These are phyloP conservation scores for Chironomus tepperi DNA, from an alignment of 1,140 invertebrate species.

Conservation along the genomic window DNA sequence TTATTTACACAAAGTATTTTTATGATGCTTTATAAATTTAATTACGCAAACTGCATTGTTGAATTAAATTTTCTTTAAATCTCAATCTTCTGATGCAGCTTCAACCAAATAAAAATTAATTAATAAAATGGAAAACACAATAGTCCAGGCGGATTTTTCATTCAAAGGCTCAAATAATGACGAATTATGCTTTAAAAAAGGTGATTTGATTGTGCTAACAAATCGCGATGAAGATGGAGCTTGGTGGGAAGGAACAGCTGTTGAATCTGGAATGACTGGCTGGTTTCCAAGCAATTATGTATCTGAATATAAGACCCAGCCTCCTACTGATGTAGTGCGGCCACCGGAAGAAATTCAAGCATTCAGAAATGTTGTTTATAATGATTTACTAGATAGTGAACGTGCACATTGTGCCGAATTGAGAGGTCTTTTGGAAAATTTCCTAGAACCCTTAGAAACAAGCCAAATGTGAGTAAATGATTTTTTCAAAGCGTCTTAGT, in stretches of 20 bases:
- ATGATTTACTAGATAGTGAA: slow-evolving; percentile 89
- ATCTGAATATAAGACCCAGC: slow-evolving; percentile 67
- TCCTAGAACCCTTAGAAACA: slow-evolving; percentile 72
- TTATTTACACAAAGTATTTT: too few species aligned
- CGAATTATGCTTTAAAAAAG: slow-evolving; percentile 92
- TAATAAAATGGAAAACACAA: slow-evolving; percentile 46
- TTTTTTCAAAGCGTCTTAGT: slow-evolving; percentile 20
- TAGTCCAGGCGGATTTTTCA: slow-evolving; percentile 83
- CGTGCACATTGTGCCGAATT: slow-evolving; percentile 80
- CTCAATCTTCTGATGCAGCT: too few species aligned
- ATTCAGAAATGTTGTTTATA: slow-evolving; percentile 74
- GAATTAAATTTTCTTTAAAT: too few species aligned
- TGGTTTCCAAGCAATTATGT: slow-evolving; percentile 99
- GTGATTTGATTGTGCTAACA: slow-evolving; percentile 35
- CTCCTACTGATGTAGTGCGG: slow-evolving; percentile 41
- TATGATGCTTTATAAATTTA: too few species aligned
- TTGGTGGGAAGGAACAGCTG: slow-evolving; percentile 95
- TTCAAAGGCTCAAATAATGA: slow-evolving; percentile 96
- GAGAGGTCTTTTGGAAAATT: slow-evolving; percentile 72
- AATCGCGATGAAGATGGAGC: slow-evolving; percentile 71
- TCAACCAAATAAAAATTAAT: too few species aligned
- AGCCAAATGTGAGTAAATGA: slow-evolving; percentile 73
- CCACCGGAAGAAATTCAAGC: slow-evolving; percentile 61
- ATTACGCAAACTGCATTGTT: too few species aligned
- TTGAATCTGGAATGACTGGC: slow-evolving; percentile 74